phyloP scores from a whole-genome alignment of 2,888 invertebrate genomes.

The Acheta domesticus region DNA sequence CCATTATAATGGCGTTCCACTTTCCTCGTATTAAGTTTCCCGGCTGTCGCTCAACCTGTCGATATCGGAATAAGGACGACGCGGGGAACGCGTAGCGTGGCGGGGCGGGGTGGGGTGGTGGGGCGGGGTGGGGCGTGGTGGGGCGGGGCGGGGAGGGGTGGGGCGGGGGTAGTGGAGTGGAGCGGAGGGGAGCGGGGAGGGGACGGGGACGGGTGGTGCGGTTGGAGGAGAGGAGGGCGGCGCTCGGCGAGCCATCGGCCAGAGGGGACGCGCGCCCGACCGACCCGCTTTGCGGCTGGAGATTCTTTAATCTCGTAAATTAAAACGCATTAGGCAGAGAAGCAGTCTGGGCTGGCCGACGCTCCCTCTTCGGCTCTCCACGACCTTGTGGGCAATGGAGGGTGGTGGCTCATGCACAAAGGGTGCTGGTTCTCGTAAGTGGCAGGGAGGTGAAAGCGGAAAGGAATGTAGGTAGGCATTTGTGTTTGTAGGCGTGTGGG shows the following conservation, averaged over 20 bases:
- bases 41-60: slow-evolving; percentile 2
- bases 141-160: background rate
- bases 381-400: no score
- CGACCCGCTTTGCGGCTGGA: background rate
- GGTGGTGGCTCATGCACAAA: no score
- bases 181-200: background rate
- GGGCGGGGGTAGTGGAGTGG: background rate
- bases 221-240: background rate
- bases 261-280: no score
- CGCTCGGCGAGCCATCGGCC: background rate
- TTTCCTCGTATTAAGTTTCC: slow-evolving; percentile 18
- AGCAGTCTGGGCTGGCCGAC: background rate
- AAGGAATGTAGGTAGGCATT: no score
- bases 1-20: slow-evolving; percentile 18
- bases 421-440: no score
- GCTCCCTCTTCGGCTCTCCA: background rate
- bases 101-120: background rate
- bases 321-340: slow-evolving; percentile 4
- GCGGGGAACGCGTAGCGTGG: background rate
- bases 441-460: no score
- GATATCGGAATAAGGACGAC: background rate
- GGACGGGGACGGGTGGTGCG: background rate
- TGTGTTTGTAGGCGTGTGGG: no score
- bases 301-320: slow-evolving; percentile 4
- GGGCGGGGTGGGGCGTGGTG: background rate